Evolutionary conservation across 2,113 vertebrate species (phyloP).

Genomic region (Gasterosteus nipponicus): DNA sequence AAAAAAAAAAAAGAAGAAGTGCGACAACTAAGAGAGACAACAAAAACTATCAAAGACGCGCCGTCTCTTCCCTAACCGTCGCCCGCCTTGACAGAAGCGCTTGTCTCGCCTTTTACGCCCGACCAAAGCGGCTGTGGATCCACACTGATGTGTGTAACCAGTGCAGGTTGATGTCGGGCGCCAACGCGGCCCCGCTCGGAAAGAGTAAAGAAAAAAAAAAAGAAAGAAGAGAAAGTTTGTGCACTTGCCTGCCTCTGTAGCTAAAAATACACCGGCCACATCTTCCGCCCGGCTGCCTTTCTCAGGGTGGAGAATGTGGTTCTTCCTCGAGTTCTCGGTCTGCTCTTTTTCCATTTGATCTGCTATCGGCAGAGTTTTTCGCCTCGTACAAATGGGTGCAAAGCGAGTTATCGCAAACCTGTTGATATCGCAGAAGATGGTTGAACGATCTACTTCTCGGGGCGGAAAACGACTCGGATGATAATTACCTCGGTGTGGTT

Average conservation of each 20-base stretch:
- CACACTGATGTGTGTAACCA: slow-evolving; percentile 64
- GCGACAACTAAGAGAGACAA: slow-evolving; percentile 41
- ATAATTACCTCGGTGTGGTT: neutral
- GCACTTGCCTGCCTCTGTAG: slow-evolving; percentile 62
- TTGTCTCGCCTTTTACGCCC: slow-evolving; percentile 64
- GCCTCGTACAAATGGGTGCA: neutral
- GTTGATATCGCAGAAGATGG: slow-evolving; percentile 9
- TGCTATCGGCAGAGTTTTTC: slow-evolving; percentile 29
- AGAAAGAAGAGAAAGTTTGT: slow-evolving; percentile 72
- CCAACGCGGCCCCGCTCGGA: slow-evolving; percentile 56
- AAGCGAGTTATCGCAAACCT: slow-evolving; percentile 34
- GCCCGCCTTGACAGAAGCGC: slow-evolving; percentile 66
- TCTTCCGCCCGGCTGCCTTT: slow-evolving; percentile 60
- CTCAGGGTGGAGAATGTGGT: slow-evolving; percentile 52
- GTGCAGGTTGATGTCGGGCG: slow-evolving; percentile 65
- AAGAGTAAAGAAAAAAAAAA: slow-evolving; percentile 21
- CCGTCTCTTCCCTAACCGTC: slow-evolving; percentile 71
- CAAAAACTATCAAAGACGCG: slow-evolving; percentile 68
- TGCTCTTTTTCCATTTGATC: slow-evolving; percentile 53
- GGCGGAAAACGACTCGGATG: neutral
- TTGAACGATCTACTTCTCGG: neutral
- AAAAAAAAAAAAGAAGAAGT: neutral
- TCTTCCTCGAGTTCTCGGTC: slow-evolving; percentile 64
- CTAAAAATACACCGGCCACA: slow-evolving; percentile 77
- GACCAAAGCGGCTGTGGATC: slow-evolving; percentile 71